Percentiles rank a stretch among this genome's conserved stretches.
Conservation (phyloP, 2,888 invertebrate genomes). For the Euzophera pinguis region DNA sequence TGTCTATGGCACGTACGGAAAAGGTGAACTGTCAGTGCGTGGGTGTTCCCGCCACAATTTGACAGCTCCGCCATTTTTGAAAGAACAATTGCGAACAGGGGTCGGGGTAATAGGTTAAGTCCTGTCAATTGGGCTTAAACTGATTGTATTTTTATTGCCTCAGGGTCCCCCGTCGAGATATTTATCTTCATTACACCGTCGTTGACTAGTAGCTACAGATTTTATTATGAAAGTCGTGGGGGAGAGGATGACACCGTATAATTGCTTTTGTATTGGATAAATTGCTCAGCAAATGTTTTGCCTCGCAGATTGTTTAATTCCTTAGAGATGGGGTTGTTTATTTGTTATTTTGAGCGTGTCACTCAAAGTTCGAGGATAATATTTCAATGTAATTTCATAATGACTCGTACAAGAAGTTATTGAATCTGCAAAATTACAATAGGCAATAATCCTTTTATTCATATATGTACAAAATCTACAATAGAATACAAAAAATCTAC, state of each 20-base stretch:
- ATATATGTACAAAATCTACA: no score
- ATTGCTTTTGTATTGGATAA: constrained; percentile 68
- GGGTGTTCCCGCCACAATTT: constrained; percentile 60
- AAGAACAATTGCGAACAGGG: constrained; percentile 20
- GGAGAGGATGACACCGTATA: constrained; percentile 61
- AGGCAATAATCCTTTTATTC: no score
- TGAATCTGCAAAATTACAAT: no score
- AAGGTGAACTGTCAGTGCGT: constrained; percentile 46
- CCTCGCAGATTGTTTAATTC: constrained; percentile 56
- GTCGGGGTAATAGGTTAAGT: constrained; percentile 26
- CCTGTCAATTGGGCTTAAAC: constrained; percentile 74
- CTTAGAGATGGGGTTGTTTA: constrained; percentile 32
- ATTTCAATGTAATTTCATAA: constrained; percentile 4
- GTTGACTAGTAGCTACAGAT: constrained; percentile 65
- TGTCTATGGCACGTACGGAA: constrained; percentile 42
- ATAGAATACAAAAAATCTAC: no score
- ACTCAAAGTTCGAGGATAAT: constrained; percentile 1
- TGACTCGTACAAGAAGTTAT: no score
- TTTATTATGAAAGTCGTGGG: constrained; percentile 66
- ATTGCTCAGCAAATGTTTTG: constrained; percentile 61
- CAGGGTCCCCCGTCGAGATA: constrained; percentile 62
- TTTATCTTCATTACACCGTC: constrained; percentile 72
- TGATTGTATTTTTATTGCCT: constrained; percentile 72
- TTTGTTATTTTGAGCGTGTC: constrained; percentile 9
- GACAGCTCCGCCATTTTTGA: constrained; percentile 54